Evolutionary conservation across 2,113 vertebrate species (phyloP), one percentile per base, ranked within the genome.

Genomic region (Saguinus imperator): DNA sequence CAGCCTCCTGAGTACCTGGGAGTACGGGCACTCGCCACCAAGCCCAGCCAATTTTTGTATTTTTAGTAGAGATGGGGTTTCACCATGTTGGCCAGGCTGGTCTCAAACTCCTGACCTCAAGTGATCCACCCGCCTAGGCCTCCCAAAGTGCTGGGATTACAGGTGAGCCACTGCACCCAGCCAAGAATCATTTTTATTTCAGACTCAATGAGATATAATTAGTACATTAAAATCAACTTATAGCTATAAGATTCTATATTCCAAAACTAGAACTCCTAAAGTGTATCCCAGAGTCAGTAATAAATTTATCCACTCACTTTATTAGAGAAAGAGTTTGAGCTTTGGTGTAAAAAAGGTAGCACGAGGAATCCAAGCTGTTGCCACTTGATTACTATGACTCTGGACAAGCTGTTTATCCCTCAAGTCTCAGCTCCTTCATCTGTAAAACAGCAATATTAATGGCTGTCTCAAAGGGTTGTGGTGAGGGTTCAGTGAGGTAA

Each of bases 241-340:
- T 55, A 76, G 89, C 32, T 0, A 25, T 88, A 82, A 91, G 81
- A 80, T 82, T 81, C 70, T 52, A 18, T 87, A 73, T 94, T 89
- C 61, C 43, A 86, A 92, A 94, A 94, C 70, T 77, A 3, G 81
- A 89, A 88, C 58, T 88, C 29, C 66, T 45, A n/a, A 91, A 80
- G 50, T 61, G 27, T 76, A 82, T 37, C 91, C 23, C 72, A 87
- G 86, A 93, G 84, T 14, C 75, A 89, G 45, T 77, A 83, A 92
- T 86, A 50, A 86, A 92, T 73, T 72, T 89, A 64, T 37, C n/a
- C 32, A 64, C n/a, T 58, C 21, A 27, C n/a, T 93, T 37, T 5
- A 5, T 68, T 27, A 73, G 73, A 72, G 37, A 6, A 92, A 76
- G 57, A 86, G 12, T 70, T 73, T 70, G 75, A 72, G 87, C 40